phyloP scores from a whole-genome alignment of 2,888 invertebrate species.

The Hetaerina titia region DNA sequence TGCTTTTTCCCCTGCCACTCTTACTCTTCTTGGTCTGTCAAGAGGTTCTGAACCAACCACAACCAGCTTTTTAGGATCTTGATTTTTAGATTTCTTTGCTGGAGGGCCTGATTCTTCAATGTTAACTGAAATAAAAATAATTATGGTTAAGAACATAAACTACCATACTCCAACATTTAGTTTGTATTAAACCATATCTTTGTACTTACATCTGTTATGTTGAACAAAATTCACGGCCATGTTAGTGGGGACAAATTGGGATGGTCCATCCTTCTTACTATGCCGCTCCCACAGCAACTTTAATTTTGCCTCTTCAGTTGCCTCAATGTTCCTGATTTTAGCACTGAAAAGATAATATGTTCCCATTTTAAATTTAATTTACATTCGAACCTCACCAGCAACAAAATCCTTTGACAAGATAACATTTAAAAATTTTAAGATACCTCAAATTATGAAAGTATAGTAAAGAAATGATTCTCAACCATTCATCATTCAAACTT shows the following conservation, averaged over 20 bases:
- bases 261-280: conserved; percentile 94
- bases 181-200: not conserved
- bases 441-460: too few species aligned
- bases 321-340: conserved; percentile 99
- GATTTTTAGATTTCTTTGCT: conserved; percentile 80
- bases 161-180: not conserved
- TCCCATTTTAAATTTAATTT: too few species aligned
- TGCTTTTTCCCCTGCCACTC: conserved; percentile 90
- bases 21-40: conserved; percentile 72
- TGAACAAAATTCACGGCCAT: conserved; percentile 99
- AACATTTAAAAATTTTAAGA: too few species aligned
- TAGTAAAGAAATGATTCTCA: too few species aligned
- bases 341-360: conserved; percentile 80
- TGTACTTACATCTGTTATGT: conserved; percentile 92
- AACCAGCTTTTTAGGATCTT: conserved; percentile 76
- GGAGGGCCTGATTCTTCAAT: conserved; percentile 85
- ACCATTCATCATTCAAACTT: too few species aligned
- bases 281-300: conserved; percentile 92
- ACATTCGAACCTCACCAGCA: too few species aligned
- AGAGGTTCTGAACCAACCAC: conserved; percentile 74
- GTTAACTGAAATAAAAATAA: conserved; percentile 83
- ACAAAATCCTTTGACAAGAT: too few species aligned
- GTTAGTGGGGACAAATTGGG: conserved; percentile 97
- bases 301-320: conserved; percentile 98
- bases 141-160: not conserved